Evolutionary conservation across 2,113 vertebrate species (phyloP).

Genomic region (Cettia cetti): DNA sequence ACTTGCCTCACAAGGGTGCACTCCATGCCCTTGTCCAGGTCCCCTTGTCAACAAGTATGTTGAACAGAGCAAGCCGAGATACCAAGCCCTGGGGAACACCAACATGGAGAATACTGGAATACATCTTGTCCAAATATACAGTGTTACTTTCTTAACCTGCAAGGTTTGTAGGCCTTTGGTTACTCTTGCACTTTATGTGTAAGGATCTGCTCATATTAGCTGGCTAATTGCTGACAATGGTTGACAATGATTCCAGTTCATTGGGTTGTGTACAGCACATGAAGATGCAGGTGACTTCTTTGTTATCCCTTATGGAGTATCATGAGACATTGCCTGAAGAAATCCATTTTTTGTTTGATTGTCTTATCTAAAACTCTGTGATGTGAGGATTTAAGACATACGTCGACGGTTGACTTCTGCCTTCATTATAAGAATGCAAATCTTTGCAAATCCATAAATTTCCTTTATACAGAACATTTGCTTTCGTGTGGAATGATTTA

Average conservation of each 20-base stretch:
- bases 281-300: not conserved
- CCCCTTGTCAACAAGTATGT: accelerated
- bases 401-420: not conserved
- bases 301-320: not conserved
- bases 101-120: not conserved
- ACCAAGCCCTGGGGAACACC: not conserved
- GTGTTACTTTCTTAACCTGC: not conserved
- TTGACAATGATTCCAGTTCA: not conserved
- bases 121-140: not conserved
- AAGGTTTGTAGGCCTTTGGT: not conserved
- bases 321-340: not conserved
- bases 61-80: accelerated
- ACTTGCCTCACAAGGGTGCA: not conserved
- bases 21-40: accelerated
- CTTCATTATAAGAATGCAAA: not conserved
- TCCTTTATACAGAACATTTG: not conserved
- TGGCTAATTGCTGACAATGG: not conserved
- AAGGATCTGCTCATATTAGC: not conserved
- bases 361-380: not conserved
- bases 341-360: not conserved
- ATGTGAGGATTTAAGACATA: not conserved
- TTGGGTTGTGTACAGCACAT: not conserved
- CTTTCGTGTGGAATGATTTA: not conserved
- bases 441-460: not conserved
- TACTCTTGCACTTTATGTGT: not conserved